Conservation (phyloP, 1,140 invertebrate genomes). For the Drosophila kepulauana region DNA sequence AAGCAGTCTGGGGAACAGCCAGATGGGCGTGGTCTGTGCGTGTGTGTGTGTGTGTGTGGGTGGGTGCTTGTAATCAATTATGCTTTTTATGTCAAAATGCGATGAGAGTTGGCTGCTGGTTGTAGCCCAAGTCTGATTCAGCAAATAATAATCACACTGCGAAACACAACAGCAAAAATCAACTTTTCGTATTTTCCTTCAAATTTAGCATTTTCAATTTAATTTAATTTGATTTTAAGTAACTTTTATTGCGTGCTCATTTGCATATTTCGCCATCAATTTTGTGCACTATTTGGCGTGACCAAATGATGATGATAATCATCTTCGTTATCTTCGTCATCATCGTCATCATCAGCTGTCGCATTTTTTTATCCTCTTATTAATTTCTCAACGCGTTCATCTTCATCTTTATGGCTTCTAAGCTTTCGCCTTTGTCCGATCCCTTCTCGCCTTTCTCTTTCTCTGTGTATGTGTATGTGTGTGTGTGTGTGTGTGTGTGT, state of each 20-base stretch:
- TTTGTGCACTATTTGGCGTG: slow-evolving; percentile 36
- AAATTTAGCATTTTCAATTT: slow-evolving; percentile 39
- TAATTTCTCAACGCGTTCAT: slow-evolving; percentile 77
- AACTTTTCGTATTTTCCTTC: background rate
- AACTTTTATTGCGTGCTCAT: slow-evolving; percentile 55
- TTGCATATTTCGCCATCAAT: slow-evolving; percentile 49
- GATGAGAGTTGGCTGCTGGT: slow-evolving; percentile 34
- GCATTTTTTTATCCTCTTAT: slow-evolving; percentile 45
- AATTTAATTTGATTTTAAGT: slow-evolving; percentile 58
- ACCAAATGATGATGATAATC: slow-evolving; percentile 18
- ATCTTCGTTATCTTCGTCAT: slow-evolving; percentile 19
- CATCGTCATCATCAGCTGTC: slow-evolving; percentile 13
- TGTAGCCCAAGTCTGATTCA: background rate
- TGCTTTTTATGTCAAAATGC: slow-evolving; percentile 73
- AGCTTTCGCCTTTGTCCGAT: slow-evolving; percentile 47
- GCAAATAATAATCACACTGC: slow-evolving; percentile 18
- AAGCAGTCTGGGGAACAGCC: slow-evolving; percentile 23
- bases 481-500: slow-evolving; percentile 13
- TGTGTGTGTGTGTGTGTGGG: slow-evolving; percentile 20
- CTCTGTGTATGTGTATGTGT: background rate
- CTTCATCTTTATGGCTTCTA: slow-evolving; percentile 63
- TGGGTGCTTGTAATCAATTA: slow-evolving; percentile 67
- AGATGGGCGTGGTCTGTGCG: slow-evolving; percentile 9
- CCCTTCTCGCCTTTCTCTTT: background rate
- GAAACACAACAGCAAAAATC: slow-evolving; percentile 1